Evolutionary conservation across 2,888 invertebrate genomes (phyloP), one percentile per base, ranked within the genome.

Genomic region (Drosophila pseudotalamancana): DNA sequence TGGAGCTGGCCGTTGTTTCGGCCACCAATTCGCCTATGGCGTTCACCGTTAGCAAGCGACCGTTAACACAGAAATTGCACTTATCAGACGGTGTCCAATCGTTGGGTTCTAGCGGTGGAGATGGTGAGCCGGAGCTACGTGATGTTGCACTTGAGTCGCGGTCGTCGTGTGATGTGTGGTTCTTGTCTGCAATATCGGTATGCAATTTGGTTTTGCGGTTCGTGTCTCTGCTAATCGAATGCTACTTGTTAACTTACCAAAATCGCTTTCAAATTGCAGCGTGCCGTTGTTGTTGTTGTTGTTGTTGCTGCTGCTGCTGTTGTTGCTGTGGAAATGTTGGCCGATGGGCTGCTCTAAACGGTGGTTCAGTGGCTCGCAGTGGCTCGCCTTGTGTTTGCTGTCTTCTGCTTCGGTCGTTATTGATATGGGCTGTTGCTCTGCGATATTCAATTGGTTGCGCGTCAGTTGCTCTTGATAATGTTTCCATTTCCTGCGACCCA

Each of bases 401-500:
- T 60, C 56, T 25, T 67, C 72, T 56, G 45, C 39, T 63, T 69
- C 45, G 45, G 59, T 68, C 64, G 69, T 40, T 78, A 83, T 80
- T 61, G 83, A 69, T 76, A 79, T 86, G 64, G 86, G 82, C 86
- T 86, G 80, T 80, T 82, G 84, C 84, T 87, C 85, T 61, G 76
- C 79, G 76, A 87, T 81, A 79, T 85, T 87, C 74, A 81, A 78
- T 79, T 91, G 93, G 92, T 92, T 92, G 91, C 92, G 91, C 91
- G 92, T 92, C 92, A 93, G 92, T 87, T 93, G 93, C 94, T 97
- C 96, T 95, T 96, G 97, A 93, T 96, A 97, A 93, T 96, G 95
- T 94, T 96, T 96, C 97, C 97, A 97, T 97, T 95, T 96, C 95
- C 96, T 95, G 94, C 96, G 96, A 94, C 97, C 97, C 97, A 97